Base-by-base conservation (phyloP, 2,888 invertebrate species). In the Pomacea canaliculata region DNA sequence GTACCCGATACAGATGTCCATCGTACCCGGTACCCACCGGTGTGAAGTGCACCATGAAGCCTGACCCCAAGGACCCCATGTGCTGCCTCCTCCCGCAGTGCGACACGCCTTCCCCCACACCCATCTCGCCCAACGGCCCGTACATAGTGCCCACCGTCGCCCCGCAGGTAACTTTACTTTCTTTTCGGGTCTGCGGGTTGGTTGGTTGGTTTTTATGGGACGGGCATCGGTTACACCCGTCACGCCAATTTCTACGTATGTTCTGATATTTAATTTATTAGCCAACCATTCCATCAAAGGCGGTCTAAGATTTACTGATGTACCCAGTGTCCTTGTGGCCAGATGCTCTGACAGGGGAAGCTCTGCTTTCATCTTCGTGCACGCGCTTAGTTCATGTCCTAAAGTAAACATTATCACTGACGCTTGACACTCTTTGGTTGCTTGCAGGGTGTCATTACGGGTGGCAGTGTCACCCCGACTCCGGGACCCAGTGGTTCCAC, bases 81-180 rank as follows among this genome's bases (percentile, higher is more conserved):
- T 79, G 79, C 59, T 79, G 79, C 70, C 68, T 59, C 59, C 51
- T 73, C 7, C 77, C 76, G 10, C 51, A 77, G 59, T 79, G 79
- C 62, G 71, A 71, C 16, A 62, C 71, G n/a, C 71, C 71, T 7
- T 12, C 16, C 4, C 71, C 71, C 27, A 71, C 71, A 37, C 71
- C 71, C 16, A 23, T 71, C 48, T 51, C 56, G 8, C 71, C 71
- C 48, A 71, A 71, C 48, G 71, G 71, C 8, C 71, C 71, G 13
- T 85, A 85, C 78, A 73, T 79, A 49, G 76, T 82, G 16, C 79
- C 83, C 59, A 79, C 80, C 62, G 82, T 83, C n/a, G 84, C 83
- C 72, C 80, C 78, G 19, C 73, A 82, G 66, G 80, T 78, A 46
- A 83, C 4, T 7, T 60, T 7, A 4, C 18, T 60, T 2, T 60